These are phyloP conservation scores for Yponomeuta sedellus DNA, from an alignment of 2,888 invertebrate genomes.

Conservation along the genomic window DNA sequence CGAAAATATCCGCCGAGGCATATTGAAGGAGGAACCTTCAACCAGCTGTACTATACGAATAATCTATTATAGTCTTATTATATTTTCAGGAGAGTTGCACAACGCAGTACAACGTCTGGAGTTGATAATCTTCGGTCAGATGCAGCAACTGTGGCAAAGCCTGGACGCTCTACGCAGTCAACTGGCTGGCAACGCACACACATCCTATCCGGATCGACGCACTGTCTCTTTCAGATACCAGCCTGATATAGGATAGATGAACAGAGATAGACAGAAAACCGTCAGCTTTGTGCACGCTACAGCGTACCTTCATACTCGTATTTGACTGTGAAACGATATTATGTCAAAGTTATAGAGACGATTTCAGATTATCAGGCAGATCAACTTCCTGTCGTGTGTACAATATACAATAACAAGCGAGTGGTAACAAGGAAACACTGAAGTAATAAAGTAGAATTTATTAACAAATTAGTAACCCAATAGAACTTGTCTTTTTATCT, in stretches of 20 bases:
- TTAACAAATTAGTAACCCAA: constrained; percentile 74
- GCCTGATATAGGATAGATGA: constrained; percentile 27
- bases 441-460: constrained; percentile 65
- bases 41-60: no score
- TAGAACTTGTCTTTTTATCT: constrained; percentile 44
- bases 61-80: no score
- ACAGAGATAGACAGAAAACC: neutral
- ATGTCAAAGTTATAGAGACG: no score
- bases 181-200: constrained; percentile 23
- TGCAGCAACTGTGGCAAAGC: constrained; percentile 70
- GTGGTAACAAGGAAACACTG: constrained; percentile 27
- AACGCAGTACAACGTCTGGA: constrained; percentile 59
- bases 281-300: no score
- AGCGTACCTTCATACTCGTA: no score
- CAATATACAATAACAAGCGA: no score
- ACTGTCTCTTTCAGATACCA: constrained; percentile 45
- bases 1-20: no score
- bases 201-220: constrained; percentile 44
- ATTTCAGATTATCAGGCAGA: no score
- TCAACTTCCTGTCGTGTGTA: no score
- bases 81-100: constrained; percentile 58
- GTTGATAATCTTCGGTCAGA: constrained; percentile 65
- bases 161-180: constrained; percentile 58
- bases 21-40: no score
- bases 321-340: no score